Base-by-base conservation (phyloP, 2,888 invertebrate genomes). In the Scrobipalpa atriplicella region DNA sequence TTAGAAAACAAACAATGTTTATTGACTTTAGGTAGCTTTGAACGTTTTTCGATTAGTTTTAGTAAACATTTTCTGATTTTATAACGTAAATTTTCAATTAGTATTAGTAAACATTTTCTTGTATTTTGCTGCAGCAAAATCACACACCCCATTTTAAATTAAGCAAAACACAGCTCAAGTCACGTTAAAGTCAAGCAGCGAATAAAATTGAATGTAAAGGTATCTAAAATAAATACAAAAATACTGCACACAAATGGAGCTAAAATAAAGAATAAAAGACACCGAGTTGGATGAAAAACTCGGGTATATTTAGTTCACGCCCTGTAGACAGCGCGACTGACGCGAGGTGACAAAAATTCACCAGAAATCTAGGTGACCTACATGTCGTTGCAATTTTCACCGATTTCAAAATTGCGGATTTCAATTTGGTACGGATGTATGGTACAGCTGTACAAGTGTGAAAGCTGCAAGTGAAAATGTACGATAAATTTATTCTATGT, bases 341-440 rank as follows among this genome's bases (percentile, higher is more conserved):
- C 62, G 41, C 19, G 41, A 41, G 47, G 66, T 52, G 66, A 65
- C 38, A 63, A 58, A 62, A 60, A 64, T 68, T 66, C n/a, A 62
- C 63, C 16, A 9, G 66, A 70, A 76, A 82, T 83, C 84, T 77
- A 81, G 82, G 70, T 79, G 81, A 75, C 82, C 76, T 67, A 77
- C 81, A 74, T 75, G 58, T 36, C 38, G 58, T n/a, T 58, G 58
- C 58, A 38, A 58, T 58, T 56, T 36, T 36, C 18, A 36, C 9
- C 21, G 19, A 54, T 54, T 29, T 38, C 38, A 38, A 58, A 38
- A 38, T 16, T 38, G 29, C 38, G 2, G 54, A 56, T 21, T 56
- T 56, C 13, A 21, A 56, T 19, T 56, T 29, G 9, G 11, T 13
- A 29, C 54, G 19, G 13, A 13, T 56, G 47, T 47, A 8, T 39